Conservation (phyloP, 2,797 vertebrate species). For the Hypotaenidia okinawae region DNA sequence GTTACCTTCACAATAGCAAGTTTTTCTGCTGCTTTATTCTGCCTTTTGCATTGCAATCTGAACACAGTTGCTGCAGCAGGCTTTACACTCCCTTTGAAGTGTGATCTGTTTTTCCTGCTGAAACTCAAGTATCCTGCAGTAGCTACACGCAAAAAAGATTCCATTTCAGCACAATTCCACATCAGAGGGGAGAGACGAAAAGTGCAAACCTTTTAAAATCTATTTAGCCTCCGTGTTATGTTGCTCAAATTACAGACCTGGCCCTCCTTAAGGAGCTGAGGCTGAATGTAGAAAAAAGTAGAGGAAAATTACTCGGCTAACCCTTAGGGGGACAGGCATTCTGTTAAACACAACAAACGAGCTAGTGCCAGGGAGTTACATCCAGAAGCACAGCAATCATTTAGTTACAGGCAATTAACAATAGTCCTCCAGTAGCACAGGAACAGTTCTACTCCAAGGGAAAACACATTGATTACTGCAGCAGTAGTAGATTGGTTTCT, state of each 20-base stretch:
- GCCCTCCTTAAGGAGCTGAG: conserved; percentile 52
- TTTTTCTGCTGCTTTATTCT: conserved; percentile 18
- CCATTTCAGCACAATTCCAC: conserved; percentile 64
- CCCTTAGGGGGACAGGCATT: conserved; percentile 66
- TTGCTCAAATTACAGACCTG: conserved; percentile 60
- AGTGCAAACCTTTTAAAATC: conserved; percentile 64
- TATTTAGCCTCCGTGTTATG: conserved; percentile 53
- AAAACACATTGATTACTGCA: conserved; percentile 80
- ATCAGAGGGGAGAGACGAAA: conserved; percentile 58
- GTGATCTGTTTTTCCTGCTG: conserved; percentile 57
- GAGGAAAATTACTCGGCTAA: conserved; percentile 63
- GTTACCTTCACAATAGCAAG: background rate
- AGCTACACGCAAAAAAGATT: conserved; percentile 58
- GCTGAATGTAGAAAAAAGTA: conserved; percentile 58
- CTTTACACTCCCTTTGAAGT: conserved; percentile 60
- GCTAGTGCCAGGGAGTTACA: conserved; percentile 70
- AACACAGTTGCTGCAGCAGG: conserved; percentile 10
- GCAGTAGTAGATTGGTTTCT: conserved; percentile 71
- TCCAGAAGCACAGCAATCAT: conserved; percentile 73
- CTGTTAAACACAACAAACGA: conserved; percentile 74
- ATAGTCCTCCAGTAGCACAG: conserved; percentile 68
- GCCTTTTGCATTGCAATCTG: conserved; percentile 21
- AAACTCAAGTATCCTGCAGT: conserved; percentile 58
- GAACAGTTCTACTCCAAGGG: conserved; percentile 60
- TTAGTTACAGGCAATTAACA: conserved; percentile 82